Percentiles rank a stretch among this genome's conserved stretches.
Conservation (phyloP, 1,140 invertebrate species). For the Saccostrea cuccullata region DNA sequence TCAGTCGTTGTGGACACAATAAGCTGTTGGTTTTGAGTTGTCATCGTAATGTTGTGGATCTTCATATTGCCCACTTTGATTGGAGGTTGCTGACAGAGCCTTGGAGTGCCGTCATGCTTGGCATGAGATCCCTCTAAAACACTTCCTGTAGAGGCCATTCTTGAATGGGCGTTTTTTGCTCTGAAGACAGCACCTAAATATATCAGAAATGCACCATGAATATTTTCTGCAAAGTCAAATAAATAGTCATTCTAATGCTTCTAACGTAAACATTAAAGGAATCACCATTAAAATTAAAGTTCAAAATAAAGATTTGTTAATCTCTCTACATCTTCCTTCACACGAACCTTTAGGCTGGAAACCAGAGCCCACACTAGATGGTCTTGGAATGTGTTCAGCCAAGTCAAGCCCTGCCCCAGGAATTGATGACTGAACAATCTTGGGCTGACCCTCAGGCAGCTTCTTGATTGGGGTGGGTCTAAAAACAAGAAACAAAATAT, state of each 20-base stretch:
- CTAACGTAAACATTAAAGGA: background rate
- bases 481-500: background rate
- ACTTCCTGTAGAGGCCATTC: constrained; percentile 66
- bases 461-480: constrained; percentile 89
- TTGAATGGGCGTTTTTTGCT: constrained; percentile 64
- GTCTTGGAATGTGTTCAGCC: constrained; percentile 65
- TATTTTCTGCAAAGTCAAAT: background rate
- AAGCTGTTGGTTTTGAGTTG: constrained; percentile 72
- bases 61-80: constrained; percentile 68
- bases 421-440: constrained; percentile 41
- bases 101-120: constrained; percentile 20
- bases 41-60: constrained; percentile 77
- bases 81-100: constrained; percentile 59
- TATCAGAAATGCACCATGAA: background rate
- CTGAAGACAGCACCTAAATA: constrained; percentile 71
- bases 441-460: constrained; percentile 61
- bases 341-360: constrained; percentile 68
- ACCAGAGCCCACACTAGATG: constrained; percentile 72
- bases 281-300: background rate
- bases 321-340: background rate
- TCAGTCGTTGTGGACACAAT: constrained; percentile 75
- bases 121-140: constrained; percentile 45
- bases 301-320: background rate
- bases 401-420: constrained; percentile 47
- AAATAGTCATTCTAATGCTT: background rate